Base-by-base conservation (phyloP, 1,140 invertebrate species). In the Megathymus violae region DNA sequence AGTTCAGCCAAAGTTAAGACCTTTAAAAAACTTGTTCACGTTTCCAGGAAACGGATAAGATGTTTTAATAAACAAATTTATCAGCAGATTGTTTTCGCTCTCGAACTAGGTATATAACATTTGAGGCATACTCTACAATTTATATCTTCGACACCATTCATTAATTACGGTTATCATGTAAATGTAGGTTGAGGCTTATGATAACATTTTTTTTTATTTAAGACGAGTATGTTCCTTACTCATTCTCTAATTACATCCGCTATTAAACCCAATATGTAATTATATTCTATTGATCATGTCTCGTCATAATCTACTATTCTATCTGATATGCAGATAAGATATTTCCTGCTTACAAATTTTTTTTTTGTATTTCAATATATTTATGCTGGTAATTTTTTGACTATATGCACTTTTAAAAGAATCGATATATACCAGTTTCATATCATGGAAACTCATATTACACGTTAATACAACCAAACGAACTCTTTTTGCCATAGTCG, bases 121-220 rank as follows among this genome's bases (percentile, higher is more conserved):
- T 69, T 65, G 62, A 61, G 38, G 51, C 62, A 73, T 74, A 72
- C 69, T 69, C 64, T 65, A 44, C 41, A 68, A 46, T 62, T 82
- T n/a, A n/a, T 83, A 83, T 83, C 79, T 43, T 60, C 72, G 76
- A 74, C 76, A 80, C 71, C 69, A 78, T 82, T 84, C 71, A 81
- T 78, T 82, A 82, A 81, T 78, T 73, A 71, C 27, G 40, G 54
- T 80, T 80, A 85, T 82, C 83, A 68, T 38, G 34, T 15, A 60
- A 72, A 82, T 77, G 47, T 83, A 66, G 78, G 74, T 85, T 76
- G 71, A 56, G 59, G 59, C 50, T 74, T 62, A 62, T 40, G 36
- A 56, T 46, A 56, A 54, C 2, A 44, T 38, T 54, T 43, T 66
- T 34, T 52, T n/a, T n/a, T n/a, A n/a, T n/a, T n/a, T n/a, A n/a